Base-by-base conservation (phyloP, 2,113 vertebrate genomes). In the Bungarus multicinctus region DNA sequence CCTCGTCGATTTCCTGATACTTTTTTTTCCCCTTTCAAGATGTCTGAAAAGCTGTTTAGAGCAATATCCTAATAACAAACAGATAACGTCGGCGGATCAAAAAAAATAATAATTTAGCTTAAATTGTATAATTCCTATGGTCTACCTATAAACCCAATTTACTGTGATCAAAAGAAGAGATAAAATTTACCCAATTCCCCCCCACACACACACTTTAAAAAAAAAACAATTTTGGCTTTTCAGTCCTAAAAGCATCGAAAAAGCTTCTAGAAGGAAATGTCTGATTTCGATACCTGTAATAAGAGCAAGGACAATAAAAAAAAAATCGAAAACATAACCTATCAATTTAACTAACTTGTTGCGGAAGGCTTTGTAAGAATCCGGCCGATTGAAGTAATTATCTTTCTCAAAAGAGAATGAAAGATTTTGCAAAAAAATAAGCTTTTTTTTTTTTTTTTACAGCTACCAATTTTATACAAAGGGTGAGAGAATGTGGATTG, bases 91-190 rank as follows among this genome's bases (percentile, higher is more conserved):
- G 1, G 1, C 1, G 27, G 9, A 69, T 86, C 2, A 16, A 10
- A 25, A 60, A 87, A 55, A 30, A n/a, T n/a, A n/a, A n/a, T n/a
- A n/a, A n/a, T n/a, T 30, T 27, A 88, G 91, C 22, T 30, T 22
- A 25, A 64, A 47, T 58, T 20, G 16, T 57, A 5, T 52, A 30
- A 57, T 86, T 39, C 55, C n/a, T 22, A 20, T 5, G 34, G 22
- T 34, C 50, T 23, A 0, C 11, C 18, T 57, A 22, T 88, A 23
- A 39, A 69, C 14, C 5, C 14, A 53, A 0, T 50, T 7, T 9
- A 64, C 10, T 10, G 39, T 0, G 10, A 27, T 0, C 55, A 1
- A 58, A 87, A 34, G 18, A 47, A n/a, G 54, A 50, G 39, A 27
- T 3, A 23, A 0, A 50, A 92, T 69, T 87, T 3, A 52, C 5